Conservation (phyloP, 2,113 vertebrate genomes). For the Notothenia rossii region DNA sequence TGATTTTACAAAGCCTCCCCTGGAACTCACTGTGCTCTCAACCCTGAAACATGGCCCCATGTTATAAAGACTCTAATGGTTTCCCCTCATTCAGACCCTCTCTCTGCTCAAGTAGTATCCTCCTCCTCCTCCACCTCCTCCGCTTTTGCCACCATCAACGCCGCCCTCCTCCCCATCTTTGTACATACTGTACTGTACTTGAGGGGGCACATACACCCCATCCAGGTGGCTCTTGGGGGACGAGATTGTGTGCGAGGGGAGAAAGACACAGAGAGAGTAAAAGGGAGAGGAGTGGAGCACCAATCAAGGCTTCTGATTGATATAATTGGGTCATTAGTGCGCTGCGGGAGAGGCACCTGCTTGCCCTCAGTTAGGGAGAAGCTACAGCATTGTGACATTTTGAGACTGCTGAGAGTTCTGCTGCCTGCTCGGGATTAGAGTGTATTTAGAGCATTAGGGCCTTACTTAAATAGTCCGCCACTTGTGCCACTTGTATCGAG, state of each 20-base stretch:
- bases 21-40: conserved; percentile 43
- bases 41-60: conserved; percentile 27
- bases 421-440: conserved; percentile 71
- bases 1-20: conserved; percentile 25
- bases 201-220: conserved; percentile 59
- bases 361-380: conserved; percentile 76
- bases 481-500: conserved; percentile 40
- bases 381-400: conserved; percentile 80
- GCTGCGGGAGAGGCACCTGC: conserved; percentile 83
- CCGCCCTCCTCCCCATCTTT: conserved; percentile 53
- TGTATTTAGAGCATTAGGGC: conserved; percentile 73
- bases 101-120: conserved; percentile 62
- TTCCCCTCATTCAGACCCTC: conserved; percentile 55
- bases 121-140: conserved; percentile 17
- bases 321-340: conserved; percentile 86
- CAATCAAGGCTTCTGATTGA: conserved; percentile 85
- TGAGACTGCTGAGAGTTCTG: conserved; percentile 72
- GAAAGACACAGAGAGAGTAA: conserved; percentile 38
- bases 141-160: conserved; percentile 32
- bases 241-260: conserved; percentile 41
- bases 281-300: conserved; percentile 71
- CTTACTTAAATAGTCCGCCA: conserved; percentile 68
- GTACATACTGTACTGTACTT: conserved; percentile 68
- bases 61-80: conserved; percentile 57
- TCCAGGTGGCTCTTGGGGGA: conserved; percentile 76